These are phyloP conservation scores for Eremobia ochroleuca DNA, from an alignment of 2,888 invertebrate species.

Conservation along the genomic window DNA sequence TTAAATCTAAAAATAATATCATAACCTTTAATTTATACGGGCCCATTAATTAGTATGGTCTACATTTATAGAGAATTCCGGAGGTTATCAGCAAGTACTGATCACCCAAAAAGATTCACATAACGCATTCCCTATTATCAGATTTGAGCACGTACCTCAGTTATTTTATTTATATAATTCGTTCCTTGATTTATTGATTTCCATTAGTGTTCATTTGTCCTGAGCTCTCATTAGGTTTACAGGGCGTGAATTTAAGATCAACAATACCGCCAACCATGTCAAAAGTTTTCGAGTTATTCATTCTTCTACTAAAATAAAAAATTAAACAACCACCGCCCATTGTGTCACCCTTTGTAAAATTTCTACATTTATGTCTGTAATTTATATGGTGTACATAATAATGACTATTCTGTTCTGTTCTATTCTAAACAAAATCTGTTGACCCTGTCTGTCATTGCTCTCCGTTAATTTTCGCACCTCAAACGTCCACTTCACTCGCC, in stretches of 20 bases:
- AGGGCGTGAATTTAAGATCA: not conserved
- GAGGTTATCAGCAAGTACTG: not conserved
- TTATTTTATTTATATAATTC: not conserved
- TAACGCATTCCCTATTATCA: not conserved
- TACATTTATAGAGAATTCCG: not conserved
- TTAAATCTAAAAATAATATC: not conserved
- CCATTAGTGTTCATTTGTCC: not conserved
- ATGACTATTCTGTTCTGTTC: too few species aligned
- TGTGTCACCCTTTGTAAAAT: too few species aligned
- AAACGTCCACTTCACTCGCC: slow-evolving; percentile 73
- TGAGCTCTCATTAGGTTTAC: not conserved
- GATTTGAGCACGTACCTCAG: too few species aligned
- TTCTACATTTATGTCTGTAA: too few species aligned
- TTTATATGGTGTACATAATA: too few species aligned
- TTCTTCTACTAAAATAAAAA: not conserved
- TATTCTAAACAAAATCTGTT: not conserved
- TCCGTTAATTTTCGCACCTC: not conserved
- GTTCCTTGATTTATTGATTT: not conserved
- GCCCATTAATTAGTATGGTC: not conserved
- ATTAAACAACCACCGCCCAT: too few species aligned
- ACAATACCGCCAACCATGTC: not conserved
- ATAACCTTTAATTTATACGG: too few species aligned
- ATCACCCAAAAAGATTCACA: not conserved
- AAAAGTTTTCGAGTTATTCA: not conserved
- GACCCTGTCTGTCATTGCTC: not conserved